phyloP scores from a whole-genome alignment of 2,888 invertebrate genomes.

The Serrognathus titanus region DNA sequence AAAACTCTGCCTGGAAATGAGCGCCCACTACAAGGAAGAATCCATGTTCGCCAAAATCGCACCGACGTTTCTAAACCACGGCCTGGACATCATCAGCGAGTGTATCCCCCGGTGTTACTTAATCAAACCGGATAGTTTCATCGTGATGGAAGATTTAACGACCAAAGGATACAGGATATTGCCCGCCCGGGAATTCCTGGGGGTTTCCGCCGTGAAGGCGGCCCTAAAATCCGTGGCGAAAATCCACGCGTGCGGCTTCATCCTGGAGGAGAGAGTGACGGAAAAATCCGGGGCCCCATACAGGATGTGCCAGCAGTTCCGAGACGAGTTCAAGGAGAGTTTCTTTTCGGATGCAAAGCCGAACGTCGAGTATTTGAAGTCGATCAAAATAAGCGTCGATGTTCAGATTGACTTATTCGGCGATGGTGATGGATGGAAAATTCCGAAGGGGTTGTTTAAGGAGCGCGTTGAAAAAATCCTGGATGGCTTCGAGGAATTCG shows the following conservation, averaged over 20 bases:
- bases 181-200: constrained; percentile 21
- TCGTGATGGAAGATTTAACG: constrained; percentile 45
- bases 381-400: constrained; percentile 39
- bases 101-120: constrained; percentile 43
- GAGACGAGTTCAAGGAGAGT: constrained; percentile 41
- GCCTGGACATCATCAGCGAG: constrained; percentile 27
- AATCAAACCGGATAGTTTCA: constrained; percentile 31
- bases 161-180: constrained; percentile 31
- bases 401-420: constrained; percentile 26
- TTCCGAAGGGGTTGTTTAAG: constrained; percentile 14
- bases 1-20: constrained; percentile 48
- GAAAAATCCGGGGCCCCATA: constrained; percentile 18
- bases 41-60: constrained; percentile 48
- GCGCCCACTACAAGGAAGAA: constrained; percentile 53
- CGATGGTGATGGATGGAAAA: neutral
- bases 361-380: constrained; percentile 37
- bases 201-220: constrained; percentile 25
- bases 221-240: constrained; percentile 31
- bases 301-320: constrained; percentile 29
- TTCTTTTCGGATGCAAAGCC: constrained; percentile 40
- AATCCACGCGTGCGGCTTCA: constrained; percentile 37
- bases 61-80: constrained; percentile 42
- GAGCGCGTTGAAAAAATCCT: neutral
- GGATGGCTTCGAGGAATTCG: constrained; percentile 14
- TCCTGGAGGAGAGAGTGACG: constrained; percentile 38